These are phyloP conservation scores for Ciconia boyciana DNA, from an alignment of 2,113 vertebrate species.

Conservation along the genomic window DNA sequence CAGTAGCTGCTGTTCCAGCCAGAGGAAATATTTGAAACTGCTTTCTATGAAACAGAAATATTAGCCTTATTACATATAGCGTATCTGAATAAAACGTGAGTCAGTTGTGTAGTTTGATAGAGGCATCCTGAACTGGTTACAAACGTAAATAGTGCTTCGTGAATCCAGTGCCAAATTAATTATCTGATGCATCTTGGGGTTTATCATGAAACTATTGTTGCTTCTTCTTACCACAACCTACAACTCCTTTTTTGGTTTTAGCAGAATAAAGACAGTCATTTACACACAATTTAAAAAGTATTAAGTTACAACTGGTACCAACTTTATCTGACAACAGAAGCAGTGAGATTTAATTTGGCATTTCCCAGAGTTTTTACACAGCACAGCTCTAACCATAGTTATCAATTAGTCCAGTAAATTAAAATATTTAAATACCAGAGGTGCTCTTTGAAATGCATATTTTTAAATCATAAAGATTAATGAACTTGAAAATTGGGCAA, in stretches of 20 bases:
- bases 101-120: not conserved
- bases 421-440: not conserved
- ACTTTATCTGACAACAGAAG: not conserved
- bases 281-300: not conserved
- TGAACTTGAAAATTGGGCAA: not conserved
- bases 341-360: not conserved
- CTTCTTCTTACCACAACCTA: not conserved
- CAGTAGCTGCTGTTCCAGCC: not conserved
- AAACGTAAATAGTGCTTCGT: not conserved
- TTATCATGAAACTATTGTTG: not conserved
- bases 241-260: not conserved
- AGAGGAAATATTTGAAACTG: not conserved
- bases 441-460: not conserved
- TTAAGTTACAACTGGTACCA: not conserved
- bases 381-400: not conserved
- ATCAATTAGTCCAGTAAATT: not conserved
- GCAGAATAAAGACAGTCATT: not conserved
- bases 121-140: not conserved
- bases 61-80: not conserved
- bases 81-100: not conserved
- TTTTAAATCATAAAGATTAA: not conserved
- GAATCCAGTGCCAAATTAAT: not conserved
- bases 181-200: not conserved
- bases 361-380: not conserved
- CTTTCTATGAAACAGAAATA: not conserved